A percentile compares a stretch with the other conserved stretches of the same genome.
Evolutionary conservation across 2,113 vertebrate species (phyloP).

Genomic region (Procavia capensis): DNA sequence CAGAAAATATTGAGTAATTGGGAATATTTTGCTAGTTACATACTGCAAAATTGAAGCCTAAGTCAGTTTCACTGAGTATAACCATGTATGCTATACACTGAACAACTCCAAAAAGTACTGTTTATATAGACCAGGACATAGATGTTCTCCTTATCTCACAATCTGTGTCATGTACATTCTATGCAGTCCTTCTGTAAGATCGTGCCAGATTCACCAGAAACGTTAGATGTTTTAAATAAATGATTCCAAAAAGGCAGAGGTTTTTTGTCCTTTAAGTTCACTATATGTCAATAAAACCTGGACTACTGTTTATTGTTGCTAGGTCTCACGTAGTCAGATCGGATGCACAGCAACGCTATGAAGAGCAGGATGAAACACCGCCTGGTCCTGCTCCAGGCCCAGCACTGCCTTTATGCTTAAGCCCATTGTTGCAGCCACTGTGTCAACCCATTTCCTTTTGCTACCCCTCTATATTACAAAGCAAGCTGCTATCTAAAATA

Average conservation of each 20-base stretch:
- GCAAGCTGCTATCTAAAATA: too few species aligned
- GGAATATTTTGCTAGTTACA: not conserved
- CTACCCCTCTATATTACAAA: too few species aligned
- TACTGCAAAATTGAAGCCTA: not conserved
- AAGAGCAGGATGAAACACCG: too few species aligned
- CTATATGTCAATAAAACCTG: not conserved
- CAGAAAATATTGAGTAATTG: not conserved
- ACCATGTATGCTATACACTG: not conserved
- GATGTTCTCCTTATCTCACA: not conserved
- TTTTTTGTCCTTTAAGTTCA: not conserved
- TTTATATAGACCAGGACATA: not conserved
- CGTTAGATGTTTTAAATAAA: not conserved
- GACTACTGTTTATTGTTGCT: too few species aligned
- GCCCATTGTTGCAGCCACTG: too few species aligned
- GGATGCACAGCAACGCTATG: too few species aligned
- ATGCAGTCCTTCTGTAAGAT: not conserved
- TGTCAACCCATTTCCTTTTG: too few species aligned
- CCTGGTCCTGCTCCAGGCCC: too few species aligned
- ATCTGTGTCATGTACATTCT: not conserved
- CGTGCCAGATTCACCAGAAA: not conserved
- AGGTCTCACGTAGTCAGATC: too few species aligned
- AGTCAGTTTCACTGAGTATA: not conserved
- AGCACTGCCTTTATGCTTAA: too few species aligned
- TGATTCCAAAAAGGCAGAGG: not conserved
- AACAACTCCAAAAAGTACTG: not conserved